These are phyloP conservation scores for Odiellus spinosus DNA, from an alignment of 2,888 invertebrate genomes.

Conservation along the genomic window DNA sequence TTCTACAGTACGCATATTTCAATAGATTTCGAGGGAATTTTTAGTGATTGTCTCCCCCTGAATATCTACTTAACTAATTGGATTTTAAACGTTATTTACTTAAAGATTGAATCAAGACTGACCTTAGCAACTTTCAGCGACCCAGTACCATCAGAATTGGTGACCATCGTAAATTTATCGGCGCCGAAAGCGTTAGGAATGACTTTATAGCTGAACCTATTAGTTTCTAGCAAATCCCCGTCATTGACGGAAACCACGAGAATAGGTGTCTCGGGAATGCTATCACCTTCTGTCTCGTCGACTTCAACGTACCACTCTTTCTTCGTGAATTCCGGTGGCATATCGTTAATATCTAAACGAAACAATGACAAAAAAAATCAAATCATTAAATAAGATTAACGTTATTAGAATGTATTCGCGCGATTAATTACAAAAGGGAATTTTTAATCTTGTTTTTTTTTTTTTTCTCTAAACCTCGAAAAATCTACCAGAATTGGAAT, in stretches of 20 bases:
- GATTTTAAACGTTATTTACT: too few relatives aligned
- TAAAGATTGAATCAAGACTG: not conserved
- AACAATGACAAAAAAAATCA: too few relatives aligned
- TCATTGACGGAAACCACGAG: constrained; percentile 87
- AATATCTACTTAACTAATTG: too few relatives aligned
- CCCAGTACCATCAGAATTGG: constrained; percentile 88
- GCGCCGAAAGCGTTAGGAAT: constrained; percentile 69
- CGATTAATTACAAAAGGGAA: too few relatives aligned
- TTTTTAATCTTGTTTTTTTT: too few relatives aligned
- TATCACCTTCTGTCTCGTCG: constrained; percentile 83
- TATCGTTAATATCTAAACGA: constrained; percentile 89
- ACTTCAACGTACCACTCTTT: constrained; percentile 93
- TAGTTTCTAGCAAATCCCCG: constrained; percentile 67
- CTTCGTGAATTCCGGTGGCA: constrained; percentile 92
- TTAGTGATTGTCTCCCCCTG: too few relatives aligned
- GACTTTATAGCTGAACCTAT: constrained; percentile 83
- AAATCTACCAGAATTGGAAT: too few relatives aligned
- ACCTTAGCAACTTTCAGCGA: constrained; percentile 72
- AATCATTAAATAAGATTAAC: too few relatives aligned
- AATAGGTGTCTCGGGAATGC: constrained; percentile 82
- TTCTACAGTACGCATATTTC: too few relatives aligned
- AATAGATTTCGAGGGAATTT: too few relatives aligned
- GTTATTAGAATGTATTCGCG: too few relatives aligned
- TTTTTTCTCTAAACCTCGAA: too few relatives aligned
- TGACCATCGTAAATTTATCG: constrained; percentile 91